phyloP scores from a whole-genome alignment of 2,888 invertebrate species.

The Serrognathus titanus region DNA sequence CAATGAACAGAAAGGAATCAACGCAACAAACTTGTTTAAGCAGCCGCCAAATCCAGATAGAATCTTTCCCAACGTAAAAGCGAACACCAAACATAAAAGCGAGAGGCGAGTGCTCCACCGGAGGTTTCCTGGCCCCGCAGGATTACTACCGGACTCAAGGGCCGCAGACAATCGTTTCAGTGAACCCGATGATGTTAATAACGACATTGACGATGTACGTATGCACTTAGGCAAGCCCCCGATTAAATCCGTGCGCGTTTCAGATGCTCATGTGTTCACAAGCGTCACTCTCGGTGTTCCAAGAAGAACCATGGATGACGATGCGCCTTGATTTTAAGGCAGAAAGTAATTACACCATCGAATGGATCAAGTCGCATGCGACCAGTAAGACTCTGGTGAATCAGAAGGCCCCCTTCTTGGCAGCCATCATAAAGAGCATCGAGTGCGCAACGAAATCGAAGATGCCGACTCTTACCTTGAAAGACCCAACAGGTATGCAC shows the following conservation, averaged over 20 bases:
- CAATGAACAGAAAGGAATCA: no score
- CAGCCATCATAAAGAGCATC: conserved; percentile 35
- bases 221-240: no score
- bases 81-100: background rate
- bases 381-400: conserved; percentile 30
- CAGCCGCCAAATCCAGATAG: no score
- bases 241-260: no score
- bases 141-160: background rate
- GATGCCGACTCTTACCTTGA: conserved; percentile 32
- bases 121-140: background rate
- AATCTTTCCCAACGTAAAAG: no score
- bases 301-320: conserved; percentile 33
- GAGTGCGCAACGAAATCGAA: conserved; percentile 23
- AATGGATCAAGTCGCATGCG: conserved; percentile 37
- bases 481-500: conserved; percentile 36
- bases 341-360: conserved; percentile 32
- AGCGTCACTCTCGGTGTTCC: conserved; percentile 28
- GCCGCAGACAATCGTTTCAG: no score
- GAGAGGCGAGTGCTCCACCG: background rate
- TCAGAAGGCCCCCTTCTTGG: conserved; percentile 41
- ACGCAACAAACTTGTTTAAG: no score
- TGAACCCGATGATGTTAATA: no score
- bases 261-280: conserved; percentile 31
- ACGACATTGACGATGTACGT: no score
- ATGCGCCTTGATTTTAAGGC: conserved; percentile 31